Base-by-base conservation (phyloP, 2,113 vertebrate species). In the Copsychus sechellarum region DNA sequence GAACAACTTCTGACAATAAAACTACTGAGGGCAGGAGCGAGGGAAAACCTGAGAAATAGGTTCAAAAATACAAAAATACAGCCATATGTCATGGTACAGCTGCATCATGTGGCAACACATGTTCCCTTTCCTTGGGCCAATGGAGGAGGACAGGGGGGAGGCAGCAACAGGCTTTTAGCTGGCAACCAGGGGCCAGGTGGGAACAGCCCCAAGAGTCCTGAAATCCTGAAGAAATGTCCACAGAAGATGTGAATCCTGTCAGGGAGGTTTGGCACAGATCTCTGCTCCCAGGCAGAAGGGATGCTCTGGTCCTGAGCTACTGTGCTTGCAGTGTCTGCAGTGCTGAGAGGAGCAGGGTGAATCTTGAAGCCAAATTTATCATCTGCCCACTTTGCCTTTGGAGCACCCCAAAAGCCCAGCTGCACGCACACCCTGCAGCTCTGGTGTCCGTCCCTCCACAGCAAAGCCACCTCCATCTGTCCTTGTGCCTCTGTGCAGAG, bases 1-100 rank as follows among this genome's bases (percentile, higher is more conserved):
- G 82, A 90, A 70, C 56, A 73, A 34, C 60, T 81, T 90, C 86
- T 88, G 36, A 80, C 54, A 69, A 77, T 77, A 23, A 65, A 73
- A 51, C n/a, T 43, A 45, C 67, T 47, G 50, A 26, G 53, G n/a
- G 61, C 54, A 92, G 72, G 42, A 88, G 47, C 3, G 6, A 85
- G n/a, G 25, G 28, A 69, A 92, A 85, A 57, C 33, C 9, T 42
- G 71, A 42, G 60, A 54, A 92, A 34, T 1, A 18, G 4, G 20
- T 43, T 66, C 50, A 58, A 42, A 65, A 82, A 42, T 11, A 31
- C 45, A 50, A 38, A 65, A 82, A 34, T 11, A 36, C 2, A 53
- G n/a, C 43, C 3, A 0, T 11, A 3, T 45, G 54, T 80, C 33
- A 18, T 45, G 53, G 50, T 77, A 10, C 66, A 80, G 74, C 90